phyloP scores from a whole-genome alignment of 2,888 invertebrate genomes.

The Ferdinandea cuprea region DNA sequence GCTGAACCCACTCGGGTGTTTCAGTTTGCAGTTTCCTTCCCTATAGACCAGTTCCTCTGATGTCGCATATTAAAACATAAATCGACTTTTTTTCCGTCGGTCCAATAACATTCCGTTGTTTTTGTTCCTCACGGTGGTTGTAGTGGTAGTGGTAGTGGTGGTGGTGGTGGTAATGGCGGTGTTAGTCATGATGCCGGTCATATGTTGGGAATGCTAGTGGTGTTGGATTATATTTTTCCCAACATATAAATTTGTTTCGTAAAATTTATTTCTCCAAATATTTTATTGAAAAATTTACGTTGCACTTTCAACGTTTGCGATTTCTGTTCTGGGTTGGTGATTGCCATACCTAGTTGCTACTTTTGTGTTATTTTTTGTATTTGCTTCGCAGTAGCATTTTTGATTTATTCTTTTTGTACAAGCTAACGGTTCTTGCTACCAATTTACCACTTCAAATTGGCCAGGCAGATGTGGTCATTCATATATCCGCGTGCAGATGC shows the following conservation, averaged over 20 bases:
- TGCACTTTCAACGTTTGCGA: constrained; percentile 41
- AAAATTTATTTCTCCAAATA: constrained; percentile 63
- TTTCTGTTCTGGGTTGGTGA: constrained; percentile 53
- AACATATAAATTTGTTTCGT: constrained; percentile 36
- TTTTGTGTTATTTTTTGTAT: constrained; percentile 15
- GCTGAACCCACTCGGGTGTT: constrained; percentile 11
- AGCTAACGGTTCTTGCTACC: constrained; percentile 10
- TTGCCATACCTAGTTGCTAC: too few species aligned
- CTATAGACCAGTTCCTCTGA: constrained; percentile 36
- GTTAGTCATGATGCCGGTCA: not conserved
- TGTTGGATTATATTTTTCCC: not conserved
- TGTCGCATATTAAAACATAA: constrained; percentile 66
- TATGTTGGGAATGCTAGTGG: not conserved
- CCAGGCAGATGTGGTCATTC: constrained; percentile 53
- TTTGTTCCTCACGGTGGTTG: not conserved
- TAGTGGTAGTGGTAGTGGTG: not conserved
- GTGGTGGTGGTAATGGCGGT: not conserved
- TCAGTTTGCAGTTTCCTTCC: constrained; percentile 37
- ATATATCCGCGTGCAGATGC: constrained; percentile 3
- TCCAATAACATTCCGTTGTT: not conserved
- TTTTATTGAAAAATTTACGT: constrained; percentile 66
- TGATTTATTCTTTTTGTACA: not conserved
- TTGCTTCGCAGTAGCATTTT: not conserved
- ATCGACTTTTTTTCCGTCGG: constrained; percentile 22
- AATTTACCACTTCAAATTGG: constrained; percentile 63